A percentile compares a stretch with the other conserved stretches of the same genome.
Evolutionary conservation across 1,140 invertebrate species (phyloP).

Genomic region (Aphaenogaster rudis): DNA sequence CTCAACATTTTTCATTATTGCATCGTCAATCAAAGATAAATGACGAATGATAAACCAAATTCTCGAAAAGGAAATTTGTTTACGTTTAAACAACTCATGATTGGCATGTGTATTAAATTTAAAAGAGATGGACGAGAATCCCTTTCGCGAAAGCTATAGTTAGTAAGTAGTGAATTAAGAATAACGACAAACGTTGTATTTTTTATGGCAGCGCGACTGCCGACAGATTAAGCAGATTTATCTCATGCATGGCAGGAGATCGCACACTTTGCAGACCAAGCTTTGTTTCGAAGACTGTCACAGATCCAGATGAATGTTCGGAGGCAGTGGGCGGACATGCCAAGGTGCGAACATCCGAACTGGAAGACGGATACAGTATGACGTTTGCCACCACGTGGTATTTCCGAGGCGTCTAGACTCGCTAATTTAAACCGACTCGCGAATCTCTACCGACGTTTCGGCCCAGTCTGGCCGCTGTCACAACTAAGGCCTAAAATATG

Average conservation of each 20-base stretch:
- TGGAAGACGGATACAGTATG: constrained; percentile 45
- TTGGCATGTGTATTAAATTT: neutral
- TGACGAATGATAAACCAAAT: neutral
- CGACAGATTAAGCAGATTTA: constrained; percentile 19
- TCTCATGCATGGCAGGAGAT: constrained; percentile 7
- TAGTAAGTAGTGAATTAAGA: neutral
- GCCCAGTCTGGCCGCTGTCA: constrained; percentile 74
- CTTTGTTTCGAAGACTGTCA: constrained; percentile 20
- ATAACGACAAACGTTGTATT: neutral
- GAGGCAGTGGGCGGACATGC: constrained; percentile 28
- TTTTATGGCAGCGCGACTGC: neutral
- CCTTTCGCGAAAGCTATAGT: neutral
- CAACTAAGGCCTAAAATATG: constrained; percentile 77
- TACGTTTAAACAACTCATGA: neutral
- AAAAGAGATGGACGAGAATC: neutral
- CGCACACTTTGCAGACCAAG: neutral
- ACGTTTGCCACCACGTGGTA: constrained; percentile 73
- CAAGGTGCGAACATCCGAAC: constrained; percentile 71
- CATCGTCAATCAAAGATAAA: neutral
- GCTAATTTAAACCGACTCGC: constrained; percentile 82
- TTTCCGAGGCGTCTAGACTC: constrained; percentile 80
- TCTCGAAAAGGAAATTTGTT: neutral
- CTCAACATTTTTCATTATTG: neutral
- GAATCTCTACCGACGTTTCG: constrained; percentile 71
- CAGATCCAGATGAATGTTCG: neutral